phyloP scores from a whole-genome alignment of 64 coral and sea anemone genomes.

The Pocillopora damicornis region DNA sequence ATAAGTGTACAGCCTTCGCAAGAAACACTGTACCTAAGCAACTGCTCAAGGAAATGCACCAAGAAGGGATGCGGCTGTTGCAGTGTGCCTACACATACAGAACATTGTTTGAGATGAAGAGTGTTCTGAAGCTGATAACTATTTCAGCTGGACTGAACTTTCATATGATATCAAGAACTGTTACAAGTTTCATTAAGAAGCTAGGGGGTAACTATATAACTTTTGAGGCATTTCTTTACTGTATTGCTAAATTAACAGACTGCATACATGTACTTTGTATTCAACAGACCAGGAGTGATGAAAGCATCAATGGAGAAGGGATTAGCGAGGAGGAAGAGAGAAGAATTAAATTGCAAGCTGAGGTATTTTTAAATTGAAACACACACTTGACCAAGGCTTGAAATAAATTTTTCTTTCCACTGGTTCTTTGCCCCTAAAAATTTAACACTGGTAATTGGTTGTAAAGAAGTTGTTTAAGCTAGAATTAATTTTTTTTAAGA shows the following conservation, averaged over 20 bases:
- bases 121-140: background rate
- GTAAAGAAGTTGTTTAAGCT: too few relatives aligned
- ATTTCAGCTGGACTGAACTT: background rate
- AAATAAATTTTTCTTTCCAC: too few relatives aligned
- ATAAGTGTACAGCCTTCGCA: background rate
- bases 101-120: slow-evolving; percentile 41
- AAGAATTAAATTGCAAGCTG: slow-evolving; percentile 70
- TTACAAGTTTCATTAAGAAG: background rate
- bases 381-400: background rate
- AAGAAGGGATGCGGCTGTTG: too few relatives aligned
- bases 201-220: background rate
- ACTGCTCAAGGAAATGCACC: background rate
- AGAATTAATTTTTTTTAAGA: too few relatives aligned
- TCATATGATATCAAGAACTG: background rate
- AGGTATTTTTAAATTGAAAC: slow-evolving; percentile 25
- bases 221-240: background rate
- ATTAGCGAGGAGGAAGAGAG: slow-evolving; percentile 78
- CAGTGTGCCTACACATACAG: slow-evolving; percentile 9
- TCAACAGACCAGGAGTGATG: slow-evolving; percentile 58
- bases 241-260: background rate
- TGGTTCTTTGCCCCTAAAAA: too few relatives aligned
- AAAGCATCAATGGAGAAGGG: slow-evolving; percentile 54
- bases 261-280: background rate
- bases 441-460: too few relatives aligned
- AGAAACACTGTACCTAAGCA: background rate